A percentile compares a stretch with the other conserved stretches of the same genome.
Evolutionary conservation across 2,797 vertebrate genomes (phyloP).

Genomic region (Synanceia verrucosa): DNA sequence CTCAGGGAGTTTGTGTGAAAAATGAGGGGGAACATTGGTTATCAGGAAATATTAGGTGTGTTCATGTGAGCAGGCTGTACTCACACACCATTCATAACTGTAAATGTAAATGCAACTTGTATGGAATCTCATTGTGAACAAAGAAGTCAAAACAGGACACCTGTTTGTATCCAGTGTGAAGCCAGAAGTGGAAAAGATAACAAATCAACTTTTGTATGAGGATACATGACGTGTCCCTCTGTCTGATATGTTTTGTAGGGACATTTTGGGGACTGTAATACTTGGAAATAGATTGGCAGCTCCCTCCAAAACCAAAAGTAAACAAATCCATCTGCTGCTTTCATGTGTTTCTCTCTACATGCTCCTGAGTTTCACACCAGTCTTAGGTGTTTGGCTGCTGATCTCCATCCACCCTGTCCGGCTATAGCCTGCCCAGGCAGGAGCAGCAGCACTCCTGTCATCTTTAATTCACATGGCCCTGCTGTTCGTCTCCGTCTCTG

Average conservation of each 20-base stretch:
- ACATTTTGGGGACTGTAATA: conserved; percentile 9
- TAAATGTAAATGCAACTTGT: too few relatives aligned
- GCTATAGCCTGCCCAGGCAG: conserved; percentile 16
- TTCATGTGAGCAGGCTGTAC: too few relatives aligned
- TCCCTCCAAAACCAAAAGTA: conserved; percentile 26
- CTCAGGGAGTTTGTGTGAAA: too few relatives aligned
- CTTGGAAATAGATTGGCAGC: conserved; percentile 19
- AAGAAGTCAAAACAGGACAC: too few relatives aligned
- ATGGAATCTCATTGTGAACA: too few relatives aligned
- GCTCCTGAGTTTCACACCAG: conserved; percentile 1
- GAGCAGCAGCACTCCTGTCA: conserved; percentile 46
- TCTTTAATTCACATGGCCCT: conserved; percentile 60
- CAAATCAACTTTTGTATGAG: too few relatives aligned
- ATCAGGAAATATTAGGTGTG: too few relatives aligned
- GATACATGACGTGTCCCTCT: too few relatives aligned
- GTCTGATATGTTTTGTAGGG: neutral
- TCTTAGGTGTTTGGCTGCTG: conserved; percentile 1
- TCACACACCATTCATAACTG: too few relatives aligned
- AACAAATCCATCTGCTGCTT: conserved; percentile 53
- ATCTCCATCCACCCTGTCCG: conserved; percentile 15
- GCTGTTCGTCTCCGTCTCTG: conserved; percentile 44
- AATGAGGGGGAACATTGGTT: neutral
- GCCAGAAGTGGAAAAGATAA: too few relatives aligned
- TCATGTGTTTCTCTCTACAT: conserved; percentile 14
- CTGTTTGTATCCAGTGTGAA: too few relatives aligned